Evolutionary conservation across 2,113 vertebrate genomes (phyloP), one percentile per base, ranked within the genome.

Genomic region (Cryptotis parvus): DNA sequence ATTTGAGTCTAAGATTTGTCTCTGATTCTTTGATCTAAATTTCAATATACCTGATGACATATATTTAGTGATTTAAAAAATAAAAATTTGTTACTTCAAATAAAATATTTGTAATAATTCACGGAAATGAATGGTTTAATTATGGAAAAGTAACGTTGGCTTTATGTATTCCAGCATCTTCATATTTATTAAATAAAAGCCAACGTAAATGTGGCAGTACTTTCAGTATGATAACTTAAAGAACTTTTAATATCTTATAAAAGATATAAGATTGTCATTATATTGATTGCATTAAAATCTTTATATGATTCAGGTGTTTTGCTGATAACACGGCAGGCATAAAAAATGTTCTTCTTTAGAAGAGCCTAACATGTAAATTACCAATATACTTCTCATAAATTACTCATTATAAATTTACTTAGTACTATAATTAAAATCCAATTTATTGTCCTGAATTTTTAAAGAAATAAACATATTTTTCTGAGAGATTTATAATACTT

Each of bases 311-410:
- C 26, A 65, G 18, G 65, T 90, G 66, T 49, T 61, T 86, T 77
- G 24, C 6, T 12, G 26, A 1, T 41, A 66, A 89, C n/a, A n/a
- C n/a, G n/a, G n/a, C n/a, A n/a, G n/a, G n/a, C n/a, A n/a, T n/a
- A n/a, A n/a, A n/a, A n/a, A 65, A 45, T 52, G 68, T 89, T 39
- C 18, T 37, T 89, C 43, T 77, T 65, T 16, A 31, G 87, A 90
- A 37, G 2, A 29, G 3, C 58, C 45, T 18, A 84, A 91, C 83
- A 72, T 65, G 18, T 3, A 52, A 45, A 79, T 29, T 88, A 91
- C 86, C 65, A 93, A 18, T 85, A 31, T 86, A 92, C 79, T 1
- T 16, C 73, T 68, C 31, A 68, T 68, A 63, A 31, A 20, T 52
- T 79, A 39, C 6, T 66, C 26, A 31, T 7, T 73, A 43, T 35